These are phyloP conservation scores for Argynnis bischoffii DNA, from an alignment of 2,888 invertebrate species.

Conservation along the genomic window DNA sequence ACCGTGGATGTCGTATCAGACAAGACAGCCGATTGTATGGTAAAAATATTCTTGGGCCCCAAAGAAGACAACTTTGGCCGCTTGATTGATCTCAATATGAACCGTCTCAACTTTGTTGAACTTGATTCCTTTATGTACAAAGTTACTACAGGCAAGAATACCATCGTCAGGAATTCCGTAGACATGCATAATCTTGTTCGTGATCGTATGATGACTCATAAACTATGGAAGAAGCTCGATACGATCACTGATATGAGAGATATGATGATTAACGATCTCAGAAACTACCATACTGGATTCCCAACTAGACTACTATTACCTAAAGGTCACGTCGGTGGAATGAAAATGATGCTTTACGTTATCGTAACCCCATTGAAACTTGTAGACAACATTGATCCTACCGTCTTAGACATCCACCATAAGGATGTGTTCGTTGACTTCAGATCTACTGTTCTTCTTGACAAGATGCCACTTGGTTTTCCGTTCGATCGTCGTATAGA, in stretches of 20 bases:
- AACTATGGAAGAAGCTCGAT: slow-evolving; percentile 84
- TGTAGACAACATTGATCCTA: slow-evolving; percentile 65
- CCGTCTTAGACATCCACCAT: slow-evolving; percentile 68
- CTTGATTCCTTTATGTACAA: slow-evolving; percentile 84
- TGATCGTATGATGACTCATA: slow-evolving; percentile 85
- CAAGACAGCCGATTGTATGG: slow-evolving; percentile 81
- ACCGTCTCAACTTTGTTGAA: slow-evolving; percentile 85
- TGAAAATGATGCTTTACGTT: slow-evolving; percentile 84
- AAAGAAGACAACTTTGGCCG: slow-evolving; percentile 84
- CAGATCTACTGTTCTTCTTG: slow-evolving; percentile 74
- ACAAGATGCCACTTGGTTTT: slow-evolving; percentile 86
- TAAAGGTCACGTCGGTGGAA: slow-evolving; percentile 85
- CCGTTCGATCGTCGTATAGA: slow-evolving; percentile 87
- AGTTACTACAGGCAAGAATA: slow-evolving; percentile 84
- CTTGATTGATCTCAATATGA: slow-evolving; percentile 80
- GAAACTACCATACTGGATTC: slow-evolving; percentile 84
- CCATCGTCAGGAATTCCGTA: slow-evolving; percentile 83
- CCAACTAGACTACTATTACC: slow-evolving; percentile 88
- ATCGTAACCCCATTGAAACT: slow-evolving; percentile 81
- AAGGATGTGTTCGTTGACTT: slow-evolving; percentile 69
- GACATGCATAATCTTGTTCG: slow-evolving; percentile 85
- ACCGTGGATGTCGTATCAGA: slow-evolving; percentile 81
- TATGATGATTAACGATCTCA: slow-evolving; percentile 60
- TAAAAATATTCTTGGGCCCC: slow-evolving; percentile 87
- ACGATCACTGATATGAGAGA: slow-evolving; percentile 72